A percentile compares a stretch with the other conserved stretches of the same genome.
phyloP scores from a whole-genome alignment of 37 sponge, comb jelly and placozoan species.

The Halisarca cf. caerulea region DNA sequence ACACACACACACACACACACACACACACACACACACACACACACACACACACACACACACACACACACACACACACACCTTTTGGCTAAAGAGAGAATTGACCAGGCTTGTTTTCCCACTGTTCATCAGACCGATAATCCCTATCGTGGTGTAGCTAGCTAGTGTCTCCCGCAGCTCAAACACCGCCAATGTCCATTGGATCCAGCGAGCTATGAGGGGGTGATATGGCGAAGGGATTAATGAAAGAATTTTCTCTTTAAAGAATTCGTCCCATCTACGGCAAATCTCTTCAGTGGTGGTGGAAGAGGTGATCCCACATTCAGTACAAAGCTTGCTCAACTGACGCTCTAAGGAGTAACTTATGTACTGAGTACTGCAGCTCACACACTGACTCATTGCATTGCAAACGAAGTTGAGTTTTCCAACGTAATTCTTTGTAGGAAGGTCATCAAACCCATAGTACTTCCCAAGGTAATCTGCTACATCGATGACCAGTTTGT shows the following conservation, averaged over 20 bases:
- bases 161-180: constrained; percentile 61
- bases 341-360: constrained; percentile 74
- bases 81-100: constrained; percentile 39
- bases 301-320: constrained; percentile 5
- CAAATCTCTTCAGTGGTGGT: constrained; percentile 34
- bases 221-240: constrained; percentile 38
- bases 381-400: constrained; percentile 41
- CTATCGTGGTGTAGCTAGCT: constrained; percentile 63
- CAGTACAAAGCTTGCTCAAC: constrained; percentile 44
- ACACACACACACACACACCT: constrained; percentile 32
- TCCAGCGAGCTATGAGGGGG: constrained; percentile 69
- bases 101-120: constrained; percentile 71
- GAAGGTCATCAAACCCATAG: background rate
- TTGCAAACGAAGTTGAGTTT: constrained; percentile 66
- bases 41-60: background rate
- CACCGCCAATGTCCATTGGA: constrained; percentile 59
- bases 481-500: constrained; percentile 4
- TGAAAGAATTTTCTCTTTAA: constrained; percentile 51
- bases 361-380: constrained; percentile 61
- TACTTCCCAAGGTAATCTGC: constrained; percentile 13
- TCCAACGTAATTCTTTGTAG: constrained; percentile 32
- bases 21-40: background rate
- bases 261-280: constrained; percentile 48
- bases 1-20: background rate
- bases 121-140: constrained; percentile 62